phyloP scores from a whole-genome alignment of 2,888 invertebrate genomes.

The Dryococelus australis region DNA sequence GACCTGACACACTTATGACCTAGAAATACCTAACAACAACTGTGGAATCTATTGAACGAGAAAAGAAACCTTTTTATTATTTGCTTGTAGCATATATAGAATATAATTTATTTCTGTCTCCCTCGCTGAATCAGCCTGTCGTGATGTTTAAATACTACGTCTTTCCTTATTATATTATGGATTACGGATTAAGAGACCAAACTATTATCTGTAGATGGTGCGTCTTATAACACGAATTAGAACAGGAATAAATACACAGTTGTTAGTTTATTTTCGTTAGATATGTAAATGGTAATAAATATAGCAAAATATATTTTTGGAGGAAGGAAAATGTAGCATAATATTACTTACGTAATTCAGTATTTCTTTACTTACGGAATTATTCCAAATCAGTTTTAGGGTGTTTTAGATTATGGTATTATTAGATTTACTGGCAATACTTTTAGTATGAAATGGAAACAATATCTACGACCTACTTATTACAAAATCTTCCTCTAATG shows the following conservation, averaged over 20 bases:
- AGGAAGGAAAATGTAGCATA: neutral
- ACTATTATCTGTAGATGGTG: neutral
- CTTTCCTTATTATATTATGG: neutral
- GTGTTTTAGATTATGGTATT: constrained; percentile 29
- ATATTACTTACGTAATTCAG: constrained; percentile 16
- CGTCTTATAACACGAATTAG: constrained; percentile 4
- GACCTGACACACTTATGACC: constrained; percentile 41
- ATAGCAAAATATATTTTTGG: constrained; percentile 20
- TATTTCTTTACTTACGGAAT: neutral
- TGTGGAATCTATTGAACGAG: neutral
- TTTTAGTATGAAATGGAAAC: neutral
- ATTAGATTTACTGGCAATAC: neutral
- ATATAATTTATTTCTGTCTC: constrained; percentile 18
- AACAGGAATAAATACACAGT: constrained; percentile 6
- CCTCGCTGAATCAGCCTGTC: neutral
- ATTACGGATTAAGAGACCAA: constrained; percentile 6
- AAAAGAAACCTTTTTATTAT: neutral
- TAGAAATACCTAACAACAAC: neutral
- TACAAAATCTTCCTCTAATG: neutral
- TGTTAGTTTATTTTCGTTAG: constrained; percentile 23
- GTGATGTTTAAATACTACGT: neutral
- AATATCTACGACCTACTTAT: constrained; percentile 34
- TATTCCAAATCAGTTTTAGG: neutral
- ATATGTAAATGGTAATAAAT: constrained; percentile 11
- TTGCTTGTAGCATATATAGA: neutral